Evolutionary conservation across 92 coral and sea anemone species (phyloP), one percentile per base, ranked within the genome.

Genomic region (Isaurus tuberculatus): DNA sequence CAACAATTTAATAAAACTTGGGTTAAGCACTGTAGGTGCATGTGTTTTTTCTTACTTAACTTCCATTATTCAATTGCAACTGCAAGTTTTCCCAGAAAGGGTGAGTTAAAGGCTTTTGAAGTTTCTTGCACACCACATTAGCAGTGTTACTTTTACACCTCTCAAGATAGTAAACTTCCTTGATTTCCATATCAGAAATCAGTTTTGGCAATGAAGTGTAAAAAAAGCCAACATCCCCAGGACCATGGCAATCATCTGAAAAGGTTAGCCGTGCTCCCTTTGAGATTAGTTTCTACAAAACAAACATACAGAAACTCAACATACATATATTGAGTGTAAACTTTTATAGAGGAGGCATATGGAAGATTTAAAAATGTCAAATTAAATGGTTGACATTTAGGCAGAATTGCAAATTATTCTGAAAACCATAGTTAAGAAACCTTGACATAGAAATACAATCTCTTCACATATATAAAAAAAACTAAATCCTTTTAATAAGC

Each of bases 191-290:
- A 37, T 84, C 69, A 13, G 72, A 34, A 16, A 91, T 68, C 69
- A 79, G 81, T 65, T 58, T 75, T 3, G 90, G 80, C 70, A 91
- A 71, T 67, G 80, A 69, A 53, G 55, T 70, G 84, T 89, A 91
- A 72, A 89, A 83, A 74, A 79, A 89, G 26, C 89, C 95, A 29
- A 89, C 95, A 79, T 90, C 95, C 15, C 92, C 95, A 40, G 91
- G 80, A 0, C 92, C 90, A 34, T 91, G 95, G 20, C 78, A 66
- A 74, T 91, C 92, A 58, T 91, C 92, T 17, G 95, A 89, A 53
- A 91, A 16, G 0, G 95, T 91, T 20, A 91, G 70, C 48, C 70
- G 84, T 30, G 95, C 95, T 20, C 89, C 87, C 65, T 75, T 86
- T 26, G 69, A 23, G 70, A 89, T 71, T 37, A 86, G 53, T 83